These are phyloP conservation scores for Urocyon cinereoargenteus DNA, from an alignment of 2,797 vertebrate genomes.

Conservation along the genomic window DNA sequence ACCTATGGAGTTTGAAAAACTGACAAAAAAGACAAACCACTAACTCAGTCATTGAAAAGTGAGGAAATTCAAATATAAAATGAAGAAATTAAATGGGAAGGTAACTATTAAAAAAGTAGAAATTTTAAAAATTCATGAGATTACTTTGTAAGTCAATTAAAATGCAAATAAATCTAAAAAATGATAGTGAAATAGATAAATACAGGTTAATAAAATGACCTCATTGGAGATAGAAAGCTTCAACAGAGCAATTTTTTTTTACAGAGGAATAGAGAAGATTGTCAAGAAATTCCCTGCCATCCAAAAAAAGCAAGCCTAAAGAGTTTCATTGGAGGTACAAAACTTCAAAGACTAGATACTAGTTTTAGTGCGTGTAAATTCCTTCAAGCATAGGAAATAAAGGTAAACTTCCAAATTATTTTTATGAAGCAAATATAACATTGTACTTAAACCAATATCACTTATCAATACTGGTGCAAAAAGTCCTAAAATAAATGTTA, in stretches of 20 bases:
- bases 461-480: constrained; percentile 11
- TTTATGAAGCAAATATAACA: constrained; percentile 57
- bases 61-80: constrained; percentile 19
- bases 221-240: neutral
- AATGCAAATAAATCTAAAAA: constrained; percentile 19
- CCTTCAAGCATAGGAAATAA: constrained; percentile 30
- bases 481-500: constrained; percentile 20
- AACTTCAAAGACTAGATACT: neutral
- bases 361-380: constrained; percentile 21
- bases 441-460: neutral
- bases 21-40: neutral
- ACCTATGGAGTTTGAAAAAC: neutral
- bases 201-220: neutral
- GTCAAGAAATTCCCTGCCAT: neutral
- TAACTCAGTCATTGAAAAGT: neutral
- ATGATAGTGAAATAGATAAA: constrained; percentile 19
- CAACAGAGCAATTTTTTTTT: neutral
- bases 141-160: neutral
- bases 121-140: neutral
- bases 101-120: neutral
- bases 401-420: constrained; percentile 31
- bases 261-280: neutral
- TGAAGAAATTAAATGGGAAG: neutral
- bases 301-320: neutral
- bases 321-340: neutral